Base-by-base conservation (phyloP, 2,888 invertebrate genomes). In the Taenaris catops region DNA sequence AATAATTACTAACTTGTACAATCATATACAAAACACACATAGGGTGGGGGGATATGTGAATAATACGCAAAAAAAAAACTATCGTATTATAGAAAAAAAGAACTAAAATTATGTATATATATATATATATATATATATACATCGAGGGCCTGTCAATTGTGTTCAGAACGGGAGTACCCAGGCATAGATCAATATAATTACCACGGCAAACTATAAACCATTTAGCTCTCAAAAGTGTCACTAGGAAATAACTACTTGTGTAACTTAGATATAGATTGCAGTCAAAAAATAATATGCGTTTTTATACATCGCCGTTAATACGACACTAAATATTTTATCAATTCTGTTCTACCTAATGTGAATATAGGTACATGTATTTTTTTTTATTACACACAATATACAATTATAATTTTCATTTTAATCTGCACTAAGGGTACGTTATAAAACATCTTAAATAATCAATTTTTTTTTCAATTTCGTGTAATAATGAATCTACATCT, bases 321-420 rank as follows among this genome's bases (percentile, higher is more conserved):
- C 23, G 21, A 11, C 18, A 28, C 32, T 46, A 26, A 31, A 23
- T 10, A 4, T 25, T 19, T 55, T 52, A 61, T 58, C 53, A 68
- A 68, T 67, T 68, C 75, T 65, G 58, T 55, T 70, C 75, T 76
- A 81, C 65, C 74, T 80, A 80, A 66, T 62, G 69, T 67, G 71
- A 73, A 68, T 72, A 76, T 60, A 63, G 65, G 14, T 4, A 14
- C 2, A 14, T n/a, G n/a, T n/a, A n/a, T n/a, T n/a, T n/a, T n/a
- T n/a, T n/a, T n/a, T n/a, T n/a, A n/a, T n/a, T 14, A 14, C 14
- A 4, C 14, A 14, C 14, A 74, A 28, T 20, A 7, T 28, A 8
- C 24, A 37, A 14, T 14, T 37, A 26, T 29, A 36, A 16, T 34
- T 32, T 36, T 66, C 63, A 67, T 62, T 65, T 70, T 65, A 71